Percentiles rank a stretch among this genome's conserved stretches.
phyloP scores from a whole-genome alignment of 2,888 invertebrate genomes.

The Catocala sponsa region DNA sequence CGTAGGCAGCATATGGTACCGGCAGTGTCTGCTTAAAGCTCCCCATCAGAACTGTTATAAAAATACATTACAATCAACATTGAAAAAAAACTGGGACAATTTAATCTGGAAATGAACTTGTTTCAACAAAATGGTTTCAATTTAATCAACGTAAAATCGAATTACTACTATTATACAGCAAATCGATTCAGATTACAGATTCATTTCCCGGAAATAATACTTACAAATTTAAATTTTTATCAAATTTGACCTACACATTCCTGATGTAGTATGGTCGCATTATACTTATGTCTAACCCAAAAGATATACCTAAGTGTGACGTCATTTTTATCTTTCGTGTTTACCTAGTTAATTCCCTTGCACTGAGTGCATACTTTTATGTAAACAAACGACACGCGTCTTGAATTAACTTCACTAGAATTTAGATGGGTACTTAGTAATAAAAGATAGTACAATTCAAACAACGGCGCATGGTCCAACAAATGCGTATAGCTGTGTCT shows the following conservation, averaged over 20 bases:
- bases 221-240: no score
- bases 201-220: conserved; percentile 6
- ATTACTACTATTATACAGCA: background rate
- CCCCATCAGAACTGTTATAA: conserved; percentile 25
- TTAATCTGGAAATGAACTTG: conserved; percentile 1
- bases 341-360: no score
- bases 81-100: background rate
- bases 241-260: no score
- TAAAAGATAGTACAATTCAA: conserved; percentile 70
- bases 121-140: conserved; percentile 3
- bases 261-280: no score
- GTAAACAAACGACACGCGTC: conserved; percentile 45
- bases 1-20: conserved; percentile 78
- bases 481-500: conserved; percentile 77
- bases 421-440: conserved; percentile 63
- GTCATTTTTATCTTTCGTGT: no score
- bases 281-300: no score
- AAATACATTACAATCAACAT: conserved; percentile 10
- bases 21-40: conserved; percentile 62
- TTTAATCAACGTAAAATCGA: background rate
- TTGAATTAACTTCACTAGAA: conserved; percentile 64
- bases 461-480: conserved; percentile 76
- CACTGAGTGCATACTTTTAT: no score
- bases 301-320: no score
- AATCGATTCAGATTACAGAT: background rate